Evolutionary conservation across 2,113 vertebrate species (phyloP).

Genomic region (Euleptes europaea): DNA sequence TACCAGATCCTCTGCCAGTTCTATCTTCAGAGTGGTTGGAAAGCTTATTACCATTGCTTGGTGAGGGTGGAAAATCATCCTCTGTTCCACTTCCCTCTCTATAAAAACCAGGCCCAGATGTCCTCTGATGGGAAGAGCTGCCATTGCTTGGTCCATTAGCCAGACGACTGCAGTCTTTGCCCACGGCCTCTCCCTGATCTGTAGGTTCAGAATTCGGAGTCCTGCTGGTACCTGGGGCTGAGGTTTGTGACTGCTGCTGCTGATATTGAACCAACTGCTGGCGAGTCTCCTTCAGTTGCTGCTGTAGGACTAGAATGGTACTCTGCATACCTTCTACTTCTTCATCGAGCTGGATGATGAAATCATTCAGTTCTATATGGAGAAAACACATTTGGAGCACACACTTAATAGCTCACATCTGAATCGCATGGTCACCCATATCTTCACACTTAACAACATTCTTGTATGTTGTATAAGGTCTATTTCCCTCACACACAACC

Average conservation of each 20-base stretch:
- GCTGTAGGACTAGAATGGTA: constrained; percentile 97
- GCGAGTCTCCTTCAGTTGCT: constrained; percentile 92
- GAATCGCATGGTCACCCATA: constrained; percentile 6
- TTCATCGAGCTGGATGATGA: constrained; percentile 99
- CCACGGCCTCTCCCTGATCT: constrained; percentile 79
- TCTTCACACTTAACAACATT: neutral
- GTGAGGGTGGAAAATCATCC: constrained; percentile 92
- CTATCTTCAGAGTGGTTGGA: constrained; percentile 95
- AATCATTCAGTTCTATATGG: constrained; percentile 94
- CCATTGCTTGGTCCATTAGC: constrained; percentile 96
- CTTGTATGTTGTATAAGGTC: neutral
- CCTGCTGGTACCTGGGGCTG: constrained; percentile 84
- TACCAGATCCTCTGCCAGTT: constrained; percentile 85
- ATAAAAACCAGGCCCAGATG: constrained; percentile 88
- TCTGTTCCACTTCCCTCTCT: constrained; percentile 90
- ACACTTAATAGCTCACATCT: constrained; percentile 62
- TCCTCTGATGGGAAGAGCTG: constrained; percentile 87
- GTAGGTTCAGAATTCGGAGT: constrained; percentile 83
- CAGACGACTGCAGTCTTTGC: constrained; percentile 92
- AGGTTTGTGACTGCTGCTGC: constrained; percentile 80
- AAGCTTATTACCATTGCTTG: constrained; percentile 90
- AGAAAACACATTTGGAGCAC: constrained; percentile 64
- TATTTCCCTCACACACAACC: constrained; percentile 3
- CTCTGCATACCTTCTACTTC: constrained; percentile 99
- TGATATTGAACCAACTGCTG: constrained; percentile 89